These are phyloP conservation scores for Anoplophora glabripennis DNA, from an alignment of 1,140 invertebrate species.

Conservation along the genomic window DNA sequence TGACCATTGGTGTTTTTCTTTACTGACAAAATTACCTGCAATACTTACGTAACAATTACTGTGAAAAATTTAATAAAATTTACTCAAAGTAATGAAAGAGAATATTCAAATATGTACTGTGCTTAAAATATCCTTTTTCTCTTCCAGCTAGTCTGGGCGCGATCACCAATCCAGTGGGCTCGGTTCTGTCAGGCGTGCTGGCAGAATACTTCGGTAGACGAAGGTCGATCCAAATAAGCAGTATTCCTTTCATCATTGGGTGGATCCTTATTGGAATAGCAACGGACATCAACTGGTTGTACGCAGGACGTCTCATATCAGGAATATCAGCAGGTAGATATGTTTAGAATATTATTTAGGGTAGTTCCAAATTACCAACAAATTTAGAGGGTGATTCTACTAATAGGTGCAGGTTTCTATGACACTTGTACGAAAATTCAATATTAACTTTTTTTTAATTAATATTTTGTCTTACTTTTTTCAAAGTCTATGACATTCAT, in stretches of 20 bases:
- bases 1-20: no score
- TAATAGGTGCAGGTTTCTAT: no score
- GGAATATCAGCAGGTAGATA: slow-evolving; percentile 67
- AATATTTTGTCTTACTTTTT: no score
- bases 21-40: no score
- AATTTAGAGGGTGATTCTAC: no score
- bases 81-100: no score
- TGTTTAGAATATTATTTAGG: not conserved
- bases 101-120: slow-evolving; percentile 7
- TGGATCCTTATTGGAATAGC: slow-evolving; percentile 71
- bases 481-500: no score
- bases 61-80: no score
- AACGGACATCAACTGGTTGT: slow-evolving; percentile 58
- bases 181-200: slow-evolving; percentile 64
- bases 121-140: slow-evolving; percentile 1
- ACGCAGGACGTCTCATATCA: slow-evolving; percentile 68
- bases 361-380: no score
- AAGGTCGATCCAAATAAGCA: slow-evolving; percentile 66
- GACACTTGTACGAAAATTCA: no score
- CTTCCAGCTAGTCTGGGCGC: slow-evolving; percentile 66
- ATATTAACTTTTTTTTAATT: no score
- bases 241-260: slow-evolving; percentile 69
- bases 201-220: slow-evolving; percentile 69
- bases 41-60: no score
- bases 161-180: slow-evolving; percentile 69